A percentile compares a stretch with the other conserved stretches of the same genome.
These are phyloP conservation scores for Stictonetta naevosa DNA, from an alignment of 2,113 vertebrate species.

Conservation along the genomic window DNA sequence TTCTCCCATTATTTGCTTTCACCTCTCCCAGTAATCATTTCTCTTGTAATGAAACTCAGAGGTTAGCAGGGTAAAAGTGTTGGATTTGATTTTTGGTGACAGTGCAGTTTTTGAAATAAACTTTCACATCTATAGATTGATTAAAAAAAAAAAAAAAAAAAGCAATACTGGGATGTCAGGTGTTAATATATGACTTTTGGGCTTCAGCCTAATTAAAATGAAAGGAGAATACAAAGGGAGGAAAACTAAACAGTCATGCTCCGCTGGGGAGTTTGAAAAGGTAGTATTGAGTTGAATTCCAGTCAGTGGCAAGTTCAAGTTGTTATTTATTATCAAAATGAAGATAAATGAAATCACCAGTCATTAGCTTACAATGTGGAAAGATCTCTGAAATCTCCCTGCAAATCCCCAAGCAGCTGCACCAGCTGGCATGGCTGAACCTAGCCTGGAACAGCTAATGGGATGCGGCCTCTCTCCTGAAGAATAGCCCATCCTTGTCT, in stretches of 20 bases:
- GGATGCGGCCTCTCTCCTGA: neutral
- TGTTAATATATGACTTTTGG: neutral
- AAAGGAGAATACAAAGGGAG: neutral
- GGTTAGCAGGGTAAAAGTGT: neutral
- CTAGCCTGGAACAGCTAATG: neutral
- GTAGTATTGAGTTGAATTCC: neutral
- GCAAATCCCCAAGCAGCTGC: neutral
- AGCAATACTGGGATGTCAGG: neutral
- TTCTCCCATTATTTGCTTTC: neutral
- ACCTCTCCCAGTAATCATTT: neutral
- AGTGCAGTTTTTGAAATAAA: neutral
- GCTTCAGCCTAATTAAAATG: constrained; percentile 4
- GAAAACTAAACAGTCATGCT: neutral
- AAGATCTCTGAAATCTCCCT: constrained; percentile 24
- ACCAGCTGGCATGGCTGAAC: neutral
- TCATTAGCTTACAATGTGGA: constrained; percentile 42
- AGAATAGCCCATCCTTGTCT: neutral
- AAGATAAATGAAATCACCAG: constrained; percentile 64
- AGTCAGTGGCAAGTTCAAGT: neutral
- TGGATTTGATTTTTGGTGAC: constrained; percentile 18
- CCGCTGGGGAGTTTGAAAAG: neutral
- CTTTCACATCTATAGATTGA: neutral
- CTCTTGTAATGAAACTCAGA: neutral
- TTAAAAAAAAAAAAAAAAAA: neutral
- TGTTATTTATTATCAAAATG: constrained; percentile 37